Percentiles rank a stretch among this genome's conserved stretches.
Evolutionary conservation across 2,888 invertebrate genomes (phyloP).

Genomic region (Euproctis similis): DNA sequence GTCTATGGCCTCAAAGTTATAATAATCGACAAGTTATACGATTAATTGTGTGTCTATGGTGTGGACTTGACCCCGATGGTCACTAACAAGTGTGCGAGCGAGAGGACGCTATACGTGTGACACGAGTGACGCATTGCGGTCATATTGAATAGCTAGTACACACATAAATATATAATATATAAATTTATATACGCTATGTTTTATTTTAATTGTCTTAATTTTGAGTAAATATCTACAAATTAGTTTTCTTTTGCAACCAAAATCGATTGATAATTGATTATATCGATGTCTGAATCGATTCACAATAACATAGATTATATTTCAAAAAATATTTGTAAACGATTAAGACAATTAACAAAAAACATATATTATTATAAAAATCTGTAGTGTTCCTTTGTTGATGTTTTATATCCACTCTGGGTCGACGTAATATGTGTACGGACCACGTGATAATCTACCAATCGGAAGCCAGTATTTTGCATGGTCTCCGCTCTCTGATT

Average conservation of each 20-base stretch:
- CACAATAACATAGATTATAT: no score
- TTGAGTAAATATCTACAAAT: no score
- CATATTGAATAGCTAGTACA: constrained; percentile 39
- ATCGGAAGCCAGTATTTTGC: constrained; percentile 6
- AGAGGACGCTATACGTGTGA: constrained; percentile 39
- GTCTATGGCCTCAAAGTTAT: constrained; percentile 16
- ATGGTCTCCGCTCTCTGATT: constrained; percentile 9
- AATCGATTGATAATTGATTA: no score
- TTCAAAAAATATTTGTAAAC: no score
- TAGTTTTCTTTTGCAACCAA: no score
- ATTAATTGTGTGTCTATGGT: constrained; percentile 21
- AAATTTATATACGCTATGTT: no score
- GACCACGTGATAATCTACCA: constrained; percentile 12
- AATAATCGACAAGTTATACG: constrained; percentile 8
- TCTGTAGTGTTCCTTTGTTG: constrained; percentile 30
- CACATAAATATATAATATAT: constrained; percentile 14
- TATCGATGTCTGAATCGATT: no score
- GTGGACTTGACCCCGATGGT: constrained; percentile 22
- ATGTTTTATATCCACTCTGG: constrained; percentile 34
- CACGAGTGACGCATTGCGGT: constrained; percentile 33
- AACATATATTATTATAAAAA: no score
- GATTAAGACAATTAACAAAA: no score
- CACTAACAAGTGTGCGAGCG: constrained; percentile 26
- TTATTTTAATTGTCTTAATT: no score
- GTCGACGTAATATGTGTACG: constrained; percentile 22